Conservation (phyloP, 2,797 vertebrate genomes). For the Dendrocincla tyrannina region DNA sequence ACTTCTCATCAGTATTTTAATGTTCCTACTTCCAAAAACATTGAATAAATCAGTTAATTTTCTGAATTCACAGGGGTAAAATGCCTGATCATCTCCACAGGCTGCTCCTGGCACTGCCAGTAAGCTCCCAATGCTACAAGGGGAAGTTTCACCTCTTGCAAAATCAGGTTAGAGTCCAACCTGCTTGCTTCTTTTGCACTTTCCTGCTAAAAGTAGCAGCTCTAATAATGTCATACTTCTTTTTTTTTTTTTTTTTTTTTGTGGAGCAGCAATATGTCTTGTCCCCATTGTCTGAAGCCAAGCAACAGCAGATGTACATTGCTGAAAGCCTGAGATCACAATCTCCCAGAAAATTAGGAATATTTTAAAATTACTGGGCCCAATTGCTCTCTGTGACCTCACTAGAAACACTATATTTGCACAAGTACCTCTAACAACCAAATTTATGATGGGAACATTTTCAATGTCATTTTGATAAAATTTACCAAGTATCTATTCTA, state of each 20-base stretch:
- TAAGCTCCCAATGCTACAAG: neutral
- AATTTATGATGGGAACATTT: neutral
- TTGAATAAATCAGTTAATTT: neutral
- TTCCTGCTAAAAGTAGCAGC: neutral
- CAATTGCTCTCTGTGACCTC: neutral
- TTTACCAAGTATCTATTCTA: neutral
- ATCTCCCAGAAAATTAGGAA: neutral
- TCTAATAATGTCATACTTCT: neutral
- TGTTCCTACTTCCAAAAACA: neutral
- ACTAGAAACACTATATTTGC: neutral
- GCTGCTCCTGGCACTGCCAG: neutral
- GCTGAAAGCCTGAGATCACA: neutral
- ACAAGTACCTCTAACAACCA: neutral
- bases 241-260: neutral
- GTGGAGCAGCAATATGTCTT: neutral
- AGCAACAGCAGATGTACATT: neutral
- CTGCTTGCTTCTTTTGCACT: neutral
- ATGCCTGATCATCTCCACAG: neutral
- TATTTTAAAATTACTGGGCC: neutral
- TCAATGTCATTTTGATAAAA: neutral
- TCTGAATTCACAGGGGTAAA: neutral
- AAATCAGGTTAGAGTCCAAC: neutral
- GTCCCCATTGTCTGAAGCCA: neutral
- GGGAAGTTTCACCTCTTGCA: neutral
- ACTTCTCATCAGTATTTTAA: neutral